phyloP scores from a whole-genome alignment of 2,113 vertebrate species.

The Ciconia stormi region DNA sequence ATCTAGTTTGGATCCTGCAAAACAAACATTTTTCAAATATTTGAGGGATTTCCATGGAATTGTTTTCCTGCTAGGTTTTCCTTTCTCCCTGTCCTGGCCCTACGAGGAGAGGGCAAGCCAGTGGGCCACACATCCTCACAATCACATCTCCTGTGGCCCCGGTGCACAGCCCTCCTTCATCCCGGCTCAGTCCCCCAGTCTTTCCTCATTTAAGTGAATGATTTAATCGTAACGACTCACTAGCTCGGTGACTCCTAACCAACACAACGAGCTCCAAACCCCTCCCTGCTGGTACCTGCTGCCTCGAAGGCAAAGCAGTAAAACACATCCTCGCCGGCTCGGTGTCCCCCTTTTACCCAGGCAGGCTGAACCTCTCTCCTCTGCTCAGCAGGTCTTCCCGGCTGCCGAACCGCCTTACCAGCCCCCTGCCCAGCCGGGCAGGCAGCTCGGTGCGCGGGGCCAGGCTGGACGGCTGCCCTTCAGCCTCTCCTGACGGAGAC shows the following conservation, averaged over 20 bases:
- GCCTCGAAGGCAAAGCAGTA: neutral
- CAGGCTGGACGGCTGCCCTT: neutral
- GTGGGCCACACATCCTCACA: rapidly evolving
- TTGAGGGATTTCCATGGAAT: neutral
- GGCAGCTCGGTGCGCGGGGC: rapidly evolving
- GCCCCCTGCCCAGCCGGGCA: neutral
- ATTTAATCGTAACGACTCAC: neutral
- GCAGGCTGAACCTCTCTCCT: neutral
- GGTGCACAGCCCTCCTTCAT: neutral
- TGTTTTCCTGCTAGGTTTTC: neutral
- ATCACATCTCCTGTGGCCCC: neutral
- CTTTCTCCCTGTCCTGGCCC: neutral
- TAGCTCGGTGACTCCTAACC: neutral
- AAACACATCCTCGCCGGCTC: rapidly evolving
- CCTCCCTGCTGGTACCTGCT: neutral
- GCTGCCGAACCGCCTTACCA: neutral
- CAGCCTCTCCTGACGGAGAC: neutral
- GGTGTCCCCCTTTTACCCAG: neutral
- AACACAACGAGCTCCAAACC: neutral
- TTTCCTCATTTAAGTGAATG: neutral
- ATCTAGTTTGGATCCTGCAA: neutral
- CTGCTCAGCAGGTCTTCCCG: neutral
- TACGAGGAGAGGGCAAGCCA: rapidly evolving
- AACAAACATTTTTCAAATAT: neutral
- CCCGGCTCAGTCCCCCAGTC: neutral